These are phyloP conservation scores for Andricus grossulariae DNA, from an alignment of 1,140 invertebrate genomes.

Conservation along the genomic window DNA sequence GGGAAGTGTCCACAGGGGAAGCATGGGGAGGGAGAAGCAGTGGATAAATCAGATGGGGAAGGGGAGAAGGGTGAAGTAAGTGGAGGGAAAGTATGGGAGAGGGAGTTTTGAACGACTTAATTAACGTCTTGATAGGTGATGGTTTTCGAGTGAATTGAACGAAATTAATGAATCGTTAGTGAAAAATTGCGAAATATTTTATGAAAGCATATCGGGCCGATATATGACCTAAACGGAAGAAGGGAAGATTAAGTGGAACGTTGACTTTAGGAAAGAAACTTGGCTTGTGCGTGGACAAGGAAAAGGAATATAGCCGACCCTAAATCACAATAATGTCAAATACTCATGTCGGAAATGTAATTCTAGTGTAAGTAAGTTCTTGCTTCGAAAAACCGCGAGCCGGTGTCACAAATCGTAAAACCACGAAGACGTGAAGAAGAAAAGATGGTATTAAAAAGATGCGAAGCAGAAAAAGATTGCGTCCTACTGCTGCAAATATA, in stretches of 20 bases:
- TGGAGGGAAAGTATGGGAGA: too few species aligned
- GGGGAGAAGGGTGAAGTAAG: too few species aligned
- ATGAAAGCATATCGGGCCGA: conserved; percentile 22
- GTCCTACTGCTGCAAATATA: not conserved
- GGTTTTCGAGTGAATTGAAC: too few species aligned
- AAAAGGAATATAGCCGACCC: conserved; percentile 49
- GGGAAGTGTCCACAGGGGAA: too few species aligned
- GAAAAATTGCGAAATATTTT: conserved; percentile 1
- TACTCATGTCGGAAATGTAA: conserved; percentile 29
- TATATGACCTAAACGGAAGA: conserved; percentile 10
- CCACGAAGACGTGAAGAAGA: conserved; percentile 35
- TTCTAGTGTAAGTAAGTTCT: conserved; percentile 8
- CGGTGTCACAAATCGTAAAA: conserved; percentile 29
- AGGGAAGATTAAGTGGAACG: conserved; percentile 45
- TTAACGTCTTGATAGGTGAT: too few species aligned
- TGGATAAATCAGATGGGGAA: too few species aligned
- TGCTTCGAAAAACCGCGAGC: conserved; percentile 6
- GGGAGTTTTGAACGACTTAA: too few species aligned
- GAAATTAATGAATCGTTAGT: not conserved
- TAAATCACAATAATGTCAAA: conserved; percentile 56
- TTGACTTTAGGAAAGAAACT: conserved; percentile 53
- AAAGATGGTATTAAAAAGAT: not conserved
- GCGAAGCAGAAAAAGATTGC: not conserved
- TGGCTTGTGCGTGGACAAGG: conserved; percentile 50
- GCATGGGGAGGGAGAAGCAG: too few species aligned